Base-by-base conservation (phyloP, 2,113 vertebrate genomes). In the Tichodroma muraria region DNA sequence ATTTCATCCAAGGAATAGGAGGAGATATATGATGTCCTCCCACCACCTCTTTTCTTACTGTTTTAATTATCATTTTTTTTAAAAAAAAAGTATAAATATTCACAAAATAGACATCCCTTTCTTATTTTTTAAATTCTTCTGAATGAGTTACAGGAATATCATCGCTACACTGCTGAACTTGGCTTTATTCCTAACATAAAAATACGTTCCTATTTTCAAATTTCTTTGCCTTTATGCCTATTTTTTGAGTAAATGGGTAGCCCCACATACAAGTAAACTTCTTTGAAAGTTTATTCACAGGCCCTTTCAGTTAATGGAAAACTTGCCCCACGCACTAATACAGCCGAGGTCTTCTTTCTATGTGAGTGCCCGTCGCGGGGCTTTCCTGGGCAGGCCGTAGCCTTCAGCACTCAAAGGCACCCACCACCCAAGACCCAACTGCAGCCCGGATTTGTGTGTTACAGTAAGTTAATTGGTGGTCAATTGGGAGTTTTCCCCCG, bases 1-100 rank as follows among this genome's bases (percentile, higher is more conserved):
- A 95, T 95, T 96, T 96, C 89, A 97, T 94, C 96, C 95, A 94
- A 97, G 85, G 37, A 59, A 71, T 42, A 52, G 37, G 53, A 91
- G 25, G 44, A 89, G 45, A 45, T 94, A 71, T 60, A 76, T 33
- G 22, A 60, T 90, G 79, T 82, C 92, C 52, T 72, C 76, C 52
- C 38, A 85, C 88, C 63, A 93, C 54, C 57, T 82, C 81, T 85
- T 94, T 80, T 88, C 65, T 84, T 93, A 75, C 38, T 52, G 23
- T 80, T 80, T 94, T 93, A 91, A 96, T 92, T 93, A 93, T 78
- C 78, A 76, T 95, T 88, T 83, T 90, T 97, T 94, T 94, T 78
- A 75, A 18, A 31, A 0, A 70, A 78, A 92, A 88, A 81, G 91
- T 54, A 54, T 59, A 92, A 82, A 96, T 89, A 85, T 89, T 91